These are phyloP conservation scores for Gobio gobio DNA, from an alignment of 2,113 vertebrate genomes.

Conservation along the genomic window DNA sequence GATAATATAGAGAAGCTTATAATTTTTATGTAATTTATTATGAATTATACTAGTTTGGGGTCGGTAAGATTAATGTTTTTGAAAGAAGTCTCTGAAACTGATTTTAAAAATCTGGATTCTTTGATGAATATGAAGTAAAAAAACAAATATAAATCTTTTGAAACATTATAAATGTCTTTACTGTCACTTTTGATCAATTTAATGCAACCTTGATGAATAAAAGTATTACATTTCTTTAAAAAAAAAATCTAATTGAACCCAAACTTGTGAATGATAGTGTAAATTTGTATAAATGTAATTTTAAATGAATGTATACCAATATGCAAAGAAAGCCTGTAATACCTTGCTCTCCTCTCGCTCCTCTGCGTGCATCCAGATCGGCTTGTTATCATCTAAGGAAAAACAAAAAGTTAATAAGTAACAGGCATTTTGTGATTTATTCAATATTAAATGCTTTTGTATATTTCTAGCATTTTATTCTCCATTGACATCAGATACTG, in stretches of 20 bases:
- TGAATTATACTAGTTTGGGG: not conserved
- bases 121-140: no score
- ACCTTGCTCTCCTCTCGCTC: slow-evolving; percentile 91
- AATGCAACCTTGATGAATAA: not conserved
- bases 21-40: no score
- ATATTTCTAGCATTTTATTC: not conserved
- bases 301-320: not conserved
- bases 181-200: not conserved
- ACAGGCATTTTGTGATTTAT: not conserved
- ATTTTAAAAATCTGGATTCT: no score
- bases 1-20: not conserved
- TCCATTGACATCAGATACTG: not conserved
- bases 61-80: not conserved
- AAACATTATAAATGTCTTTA: no score
- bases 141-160: no score
- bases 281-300: not conserved
- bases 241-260: not conserved
- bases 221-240: not conserved
- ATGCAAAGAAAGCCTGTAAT: not conserved
- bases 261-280: no score
- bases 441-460: not conserved
- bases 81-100: no score
- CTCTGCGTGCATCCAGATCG: slow-evolving; percentile 93
- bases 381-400: slow-evolving; percentile 92
- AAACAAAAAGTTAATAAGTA: no score